phyloP scores from a whole-genome alignment of 2,797 vertebrate genomes.

The Phalloptychus januarius region DNA sequence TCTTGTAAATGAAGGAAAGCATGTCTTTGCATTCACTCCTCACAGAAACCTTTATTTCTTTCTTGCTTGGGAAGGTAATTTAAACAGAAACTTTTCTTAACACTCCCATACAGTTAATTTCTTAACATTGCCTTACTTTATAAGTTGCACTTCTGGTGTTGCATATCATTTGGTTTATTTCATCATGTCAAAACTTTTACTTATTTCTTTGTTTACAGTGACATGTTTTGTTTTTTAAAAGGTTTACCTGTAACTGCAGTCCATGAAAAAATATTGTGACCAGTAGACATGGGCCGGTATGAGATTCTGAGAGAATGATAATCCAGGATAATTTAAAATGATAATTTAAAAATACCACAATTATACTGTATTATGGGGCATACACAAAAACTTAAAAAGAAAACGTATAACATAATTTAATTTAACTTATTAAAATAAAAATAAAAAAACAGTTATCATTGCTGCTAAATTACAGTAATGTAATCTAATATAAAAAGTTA shows the following conservation, averaged over 20 bases:
- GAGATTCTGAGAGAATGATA: constrained; percentile 9
- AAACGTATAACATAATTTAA: background rate
- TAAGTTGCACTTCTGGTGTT: constrained; percentile 41
- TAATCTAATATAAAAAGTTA: background rate
- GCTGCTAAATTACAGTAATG: constrained; percentile 1
- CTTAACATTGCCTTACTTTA: constrained; percentile 48
- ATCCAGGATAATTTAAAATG: too few species aligned
- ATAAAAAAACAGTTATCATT: background rate
- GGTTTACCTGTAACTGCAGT: constrained; percentile 38
- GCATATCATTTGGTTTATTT: constrained; percentile 22
- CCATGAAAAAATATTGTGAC: constrained; percentile 55
- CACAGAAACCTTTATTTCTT: constrained; percentile 56
- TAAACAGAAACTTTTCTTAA: constrained; percentile 54
- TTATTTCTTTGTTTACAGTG: background rate
- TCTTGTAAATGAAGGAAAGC: constrained; percentile 77
- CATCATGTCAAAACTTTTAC: constrained; percentile 32
- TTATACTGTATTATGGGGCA: background rate
- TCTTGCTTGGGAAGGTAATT: constrained; percentile 61
- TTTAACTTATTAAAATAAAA: background rate
- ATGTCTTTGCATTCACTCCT: constrained; percentile 71
- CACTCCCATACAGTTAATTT: constrained; percentile 57
- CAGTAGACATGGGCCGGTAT: constrained; percentile 17
- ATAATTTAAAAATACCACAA: background rate
- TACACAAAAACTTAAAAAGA: background rate
- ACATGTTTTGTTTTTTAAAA: constrained; percentile 9